Evolutionary conservation across 2,888 invertebrate genomes (phyloP), one percentile per base, ranked within the genome.

Genomic region (Clistopyga incitator): DNA sequence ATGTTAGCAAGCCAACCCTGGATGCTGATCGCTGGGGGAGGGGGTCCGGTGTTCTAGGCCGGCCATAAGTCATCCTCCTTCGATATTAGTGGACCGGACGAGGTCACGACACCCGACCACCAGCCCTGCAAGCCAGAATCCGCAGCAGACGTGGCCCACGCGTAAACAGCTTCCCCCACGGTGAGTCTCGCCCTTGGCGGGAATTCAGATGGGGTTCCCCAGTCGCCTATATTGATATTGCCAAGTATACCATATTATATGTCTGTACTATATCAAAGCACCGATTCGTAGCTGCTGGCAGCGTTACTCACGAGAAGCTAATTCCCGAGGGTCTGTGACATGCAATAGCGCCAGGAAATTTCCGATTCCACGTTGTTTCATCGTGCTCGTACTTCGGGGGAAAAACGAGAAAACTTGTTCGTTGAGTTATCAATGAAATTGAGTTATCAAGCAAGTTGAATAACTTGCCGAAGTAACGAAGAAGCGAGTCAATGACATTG

Each of bases 31-130:
- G 74, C 34, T 20, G 3, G 18, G 18, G 13, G 38, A 72, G 50
- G 54, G 77, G n/a, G 78, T 75, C 61, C 34, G 71, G 67, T 75
- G 78, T 54, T 79, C 75, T 72, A 83, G 72, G 42, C 61, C 47
- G 74, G 70, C 89, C 88, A 90, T 91, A 91, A 91, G 90, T 91
- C 91, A 92, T 90, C 88, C 87, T 88, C 87, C 89, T 90, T 89
- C 90, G 88, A 92, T 92, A 92, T 92, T 91, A 90, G 90, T 86
- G 86, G 72, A 87, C 82, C 86, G 86, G 86, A 86, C 88, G 84
- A 52, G 81, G 77, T 75, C 65, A 78, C 82, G 64, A 80, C 52
- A 72, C 80, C 76, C 72, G 47, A 77, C 75, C 70, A 81, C 78
- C 82, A 65, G 76, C 52, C 79, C 79, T 67, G 76, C 74, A 59